Base-by-base conservation (phyloP, 2,888 invertebrate species). In the Clitarchus hookeri region DNA sequence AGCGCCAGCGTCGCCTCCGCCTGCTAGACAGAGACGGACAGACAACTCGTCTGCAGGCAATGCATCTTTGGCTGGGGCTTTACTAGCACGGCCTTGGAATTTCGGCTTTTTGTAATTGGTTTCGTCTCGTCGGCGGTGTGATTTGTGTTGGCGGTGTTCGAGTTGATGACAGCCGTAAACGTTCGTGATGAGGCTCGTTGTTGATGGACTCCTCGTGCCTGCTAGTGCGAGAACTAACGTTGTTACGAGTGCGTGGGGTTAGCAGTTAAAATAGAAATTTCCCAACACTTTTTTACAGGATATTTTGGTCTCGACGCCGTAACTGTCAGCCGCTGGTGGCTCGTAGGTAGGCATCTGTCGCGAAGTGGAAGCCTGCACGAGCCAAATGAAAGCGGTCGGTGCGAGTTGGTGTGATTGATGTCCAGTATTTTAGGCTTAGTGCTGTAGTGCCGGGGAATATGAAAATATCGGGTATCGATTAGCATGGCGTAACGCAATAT, bases 51-150 rank as follows among this genome's bases (percentile, higher is more conserved):
- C 36, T 23, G 82, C 82, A 44, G 27, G 36, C 82, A n/a, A 82
- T 82, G 82, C 82, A 82, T 82, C 65, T 82, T 82, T 82, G 82
- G 82, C 82, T 82, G 82, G 82, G 82, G 65, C 23, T 65, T 65
- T 65, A 65, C 65, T 65, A 65, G 65, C 36, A 4, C 36, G 36
- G 23, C 65, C 65, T 65, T 23, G 65, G 65, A 23, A 65, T n/a
- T 65, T 65, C n/a, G 8, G 65, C 23, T n/a, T 65, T 65, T 65
- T 9, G 1, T 65, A 65, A 65, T 65, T 65, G 65, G 65, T 65
- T n/a, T 16, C 65, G 65, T n/a, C 16, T 19, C 13, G 65, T 65
- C n/a, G 65, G n/a, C 65, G 23, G 65, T 65, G 65, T 19, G 19
- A 36, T 36, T 36, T 36, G 36, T 36, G 36, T 36, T 19, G 65